phyloP scores from a whole-genome alignment of 2,797 vertebrate species.

The Phylloscopus collybita region DNA sequence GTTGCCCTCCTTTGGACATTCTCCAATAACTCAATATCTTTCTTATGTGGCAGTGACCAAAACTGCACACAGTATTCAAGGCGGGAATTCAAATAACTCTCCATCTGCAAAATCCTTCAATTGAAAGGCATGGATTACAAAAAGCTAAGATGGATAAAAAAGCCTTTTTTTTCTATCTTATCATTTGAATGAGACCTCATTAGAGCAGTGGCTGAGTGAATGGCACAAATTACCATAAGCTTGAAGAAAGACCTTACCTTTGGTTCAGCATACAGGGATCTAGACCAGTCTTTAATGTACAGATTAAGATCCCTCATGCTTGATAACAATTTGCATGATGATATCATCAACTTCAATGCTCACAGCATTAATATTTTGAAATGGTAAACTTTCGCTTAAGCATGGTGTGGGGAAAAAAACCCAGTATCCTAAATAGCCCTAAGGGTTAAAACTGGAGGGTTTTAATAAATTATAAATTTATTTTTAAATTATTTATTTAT shows the following conservation, averaged over 20 bases:
- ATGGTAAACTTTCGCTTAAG: neutral
- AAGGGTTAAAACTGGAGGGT: neutral
- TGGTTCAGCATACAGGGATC: neutral
- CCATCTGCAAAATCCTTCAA: neutral
- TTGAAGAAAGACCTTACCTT: conserved; percentile 1
- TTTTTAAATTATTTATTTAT: too few species aligned
- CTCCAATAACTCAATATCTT: neutral
- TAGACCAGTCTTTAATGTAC: neutral
- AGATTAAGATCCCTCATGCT: neutral
- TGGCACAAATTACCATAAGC: neutral
- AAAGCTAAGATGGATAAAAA: neutral
- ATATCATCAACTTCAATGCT: neutral
- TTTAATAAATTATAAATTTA: neutral
- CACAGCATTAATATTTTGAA: neutral
- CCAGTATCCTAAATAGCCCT: neutral
- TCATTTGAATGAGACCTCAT: neutral
- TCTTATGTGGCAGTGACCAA: neutral
- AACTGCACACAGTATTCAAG: neutral
- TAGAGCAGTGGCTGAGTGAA: neutral
- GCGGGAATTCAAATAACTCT: neutral
- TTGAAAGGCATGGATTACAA: neutral
- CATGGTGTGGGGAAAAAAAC: neutral
- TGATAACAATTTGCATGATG: neutral
- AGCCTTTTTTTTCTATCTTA: neutral
- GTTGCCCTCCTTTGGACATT: neutral